phyloP scores from a whole-genome alignment of 2,888 invertebrate species.

The Ligdia adustata region DNA sequence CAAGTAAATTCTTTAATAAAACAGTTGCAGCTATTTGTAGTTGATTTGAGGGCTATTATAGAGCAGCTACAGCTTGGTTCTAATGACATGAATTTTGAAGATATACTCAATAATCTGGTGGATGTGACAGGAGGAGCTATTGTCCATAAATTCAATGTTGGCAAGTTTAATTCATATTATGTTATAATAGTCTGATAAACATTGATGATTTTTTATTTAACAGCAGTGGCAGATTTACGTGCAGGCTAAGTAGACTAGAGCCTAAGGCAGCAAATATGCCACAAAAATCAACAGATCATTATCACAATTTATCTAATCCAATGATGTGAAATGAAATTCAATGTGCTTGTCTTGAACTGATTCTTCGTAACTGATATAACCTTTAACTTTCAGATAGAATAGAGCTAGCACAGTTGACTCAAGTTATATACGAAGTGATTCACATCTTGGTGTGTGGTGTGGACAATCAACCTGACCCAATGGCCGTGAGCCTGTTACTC shows the following conservation, averaged over 20 bases:
- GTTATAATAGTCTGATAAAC: no score
- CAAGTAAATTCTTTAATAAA: conserved; percentile 65
- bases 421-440: conserved; percentile 67
- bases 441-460: conserved; percentile 56
- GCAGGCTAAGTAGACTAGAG: no score
- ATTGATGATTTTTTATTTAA: no score
- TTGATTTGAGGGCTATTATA: conserved; percentile 56
- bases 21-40: conserved; percentile 57
- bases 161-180: conserved; percentile 47
- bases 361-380: neutral
- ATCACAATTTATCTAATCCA: no score
- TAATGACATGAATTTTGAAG: conserved; percentile 72
- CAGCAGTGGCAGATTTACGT: no score
- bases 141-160: conserved; percentile 66
- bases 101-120: conserved; percentile 70
- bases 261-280: no score
- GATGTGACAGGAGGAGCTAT: conserved; percentile 71
- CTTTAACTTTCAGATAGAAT: conserved; percentile 64
- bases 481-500: conserved; percentile 60
- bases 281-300: no score
- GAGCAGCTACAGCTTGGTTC: conserved; percentile 57
- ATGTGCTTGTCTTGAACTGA: no score
- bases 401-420: conserved; percentile 57
- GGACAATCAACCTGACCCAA: conserved; percentile 47
- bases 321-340: no score